Percentiles rank a stretch among this genome's conserved stretches.
Evolutionary conservation across 2,113 vertebrate genomes (phyloP).

Genomic region (Phyllopteryx taeniolatus): DNA sequence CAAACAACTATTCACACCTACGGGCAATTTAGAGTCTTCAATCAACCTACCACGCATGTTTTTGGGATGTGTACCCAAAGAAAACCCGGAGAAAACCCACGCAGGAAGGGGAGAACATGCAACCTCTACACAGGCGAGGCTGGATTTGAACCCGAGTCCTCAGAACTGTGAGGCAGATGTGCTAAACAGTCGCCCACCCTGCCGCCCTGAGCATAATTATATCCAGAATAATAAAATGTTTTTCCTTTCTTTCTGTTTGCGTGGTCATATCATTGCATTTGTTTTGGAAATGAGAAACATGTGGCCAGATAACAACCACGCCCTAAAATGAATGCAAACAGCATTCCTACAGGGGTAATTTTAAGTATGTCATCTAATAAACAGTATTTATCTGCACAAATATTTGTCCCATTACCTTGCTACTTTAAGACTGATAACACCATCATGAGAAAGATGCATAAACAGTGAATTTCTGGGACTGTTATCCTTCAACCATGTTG

Average conservation of each 20-base stretch:
- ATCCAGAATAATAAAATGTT: neutral
- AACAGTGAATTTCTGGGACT: slow-evolving; percentile 46
- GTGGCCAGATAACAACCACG: neutral
- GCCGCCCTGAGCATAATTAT: neutral
- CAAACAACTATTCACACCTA: too few species aligned
- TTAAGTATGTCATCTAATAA: slow-evolving; percentile 31
- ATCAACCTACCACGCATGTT: too few species aligned
- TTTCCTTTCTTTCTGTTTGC: neutral
- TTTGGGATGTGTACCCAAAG: too few species aligned
- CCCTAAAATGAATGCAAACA: neutral
- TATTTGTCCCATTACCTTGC: slow-evolving; percentile 45
- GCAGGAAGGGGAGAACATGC: too few species aligned
- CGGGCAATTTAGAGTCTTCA: too few species aligned
- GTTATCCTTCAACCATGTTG: slow-evolving; percentile 30
- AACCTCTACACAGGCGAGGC: too few species aligned
- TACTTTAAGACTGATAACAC: slow-evolving; percentile 34
- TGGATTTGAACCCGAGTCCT: too few species aligned
- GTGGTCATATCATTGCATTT: neutral
- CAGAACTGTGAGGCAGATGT: too few species aligned
- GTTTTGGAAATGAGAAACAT: neutral
- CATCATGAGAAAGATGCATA: slow-evolving; percentile 38
- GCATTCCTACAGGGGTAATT: slow-evolving; percentile 17
- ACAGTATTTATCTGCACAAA: slow-evolving; percentile 32
- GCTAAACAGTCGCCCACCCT: too few species aligned
- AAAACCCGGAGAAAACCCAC: too few species aligned